These are phyloP conservation scores for Noctilio leporinus DNA, from an alignment of 2,113 vertebrate genomes.

Conservation along the genomic window DNA sequence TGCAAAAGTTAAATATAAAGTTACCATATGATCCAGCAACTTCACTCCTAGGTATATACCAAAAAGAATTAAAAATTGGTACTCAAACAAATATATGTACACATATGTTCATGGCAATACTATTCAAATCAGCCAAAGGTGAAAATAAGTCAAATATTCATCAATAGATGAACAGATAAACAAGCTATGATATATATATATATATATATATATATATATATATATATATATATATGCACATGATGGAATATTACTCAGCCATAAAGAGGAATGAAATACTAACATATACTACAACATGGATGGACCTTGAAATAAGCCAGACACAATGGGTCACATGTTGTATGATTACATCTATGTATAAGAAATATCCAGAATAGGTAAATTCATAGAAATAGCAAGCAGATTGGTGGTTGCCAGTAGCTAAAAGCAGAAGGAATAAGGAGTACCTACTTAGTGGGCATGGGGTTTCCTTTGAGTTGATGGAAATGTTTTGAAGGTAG, in stretches of 20 bases:
- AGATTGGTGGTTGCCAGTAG: not conserved
- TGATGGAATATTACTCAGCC: not conserved
- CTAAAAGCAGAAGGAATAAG: not conserved
- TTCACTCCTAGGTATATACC: not conserved
- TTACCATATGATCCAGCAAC: not conserved
- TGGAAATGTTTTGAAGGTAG: not conserved
- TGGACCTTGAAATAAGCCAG: not conserved
- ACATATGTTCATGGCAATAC: not conserved
- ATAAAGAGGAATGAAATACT: not conserved
- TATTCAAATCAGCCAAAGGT: not conserved
- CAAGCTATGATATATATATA: not conserved
- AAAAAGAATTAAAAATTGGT: not conserved
- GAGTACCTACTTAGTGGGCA: not conserved
- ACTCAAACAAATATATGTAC: not conserved
- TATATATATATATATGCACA: no score
- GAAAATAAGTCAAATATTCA: not conserved
- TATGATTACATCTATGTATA: not conserved
- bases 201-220: no score
- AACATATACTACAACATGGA: not conserved
- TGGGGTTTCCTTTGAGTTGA: not conserved
- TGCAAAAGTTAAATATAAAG: not conserved
- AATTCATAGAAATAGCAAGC: not conserved
- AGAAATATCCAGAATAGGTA: not conserved
- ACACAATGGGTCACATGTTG: not conserved
- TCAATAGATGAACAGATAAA: not conserved